These are phyloP conservation scores for Papilio xuthus DNA, from an alignment of 1,140 invertebrate species.

Conservation along the genomic window DNA sequence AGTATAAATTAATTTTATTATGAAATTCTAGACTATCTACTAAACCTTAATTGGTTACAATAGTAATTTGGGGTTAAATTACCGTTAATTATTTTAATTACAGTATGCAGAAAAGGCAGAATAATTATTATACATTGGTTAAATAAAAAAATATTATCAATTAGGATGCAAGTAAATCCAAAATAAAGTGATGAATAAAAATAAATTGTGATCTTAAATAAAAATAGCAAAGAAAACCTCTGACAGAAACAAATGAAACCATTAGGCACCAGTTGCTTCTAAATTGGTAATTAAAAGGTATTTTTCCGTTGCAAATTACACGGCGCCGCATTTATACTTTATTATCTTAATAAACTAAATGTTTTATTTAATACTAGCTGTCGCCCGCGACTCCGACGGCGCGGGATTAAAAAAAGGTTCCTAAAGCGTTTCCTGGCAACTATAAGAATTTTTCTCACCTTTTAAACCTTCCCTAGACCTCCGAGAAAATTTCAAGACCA, in stretches of 20 bases:
- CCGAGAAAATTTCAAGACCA: too few relatives aligned
- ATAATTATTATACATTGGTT: background rate
- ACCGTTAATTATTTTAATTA: background rate
- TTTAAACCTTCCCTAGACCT: too few relatives aligned
- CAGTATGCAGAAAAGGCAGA: background rate
- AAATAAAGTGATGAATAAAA: background rate
- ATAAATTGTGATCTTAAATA: background rate
- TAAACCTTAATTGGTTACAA: too few relatives aligned
- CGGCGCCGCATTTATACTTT: constrained; percentile 12
- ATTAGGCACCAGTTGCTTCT: constrained; percentile 27
- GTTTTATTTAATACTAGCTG: background rate
- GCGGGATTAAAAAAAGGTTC: too few relatives aligned
- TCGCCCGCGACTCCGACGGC: too few relatives aligned
- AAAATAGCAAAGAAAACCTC: constrained; percentile 21
- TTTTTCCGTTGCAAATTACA: constrained; percentile 15
- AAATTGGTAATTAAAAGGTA: constrained; percentile 16
- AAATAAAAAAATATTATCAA: background rate
- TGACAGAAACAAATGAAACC: constrained; percentile 24
- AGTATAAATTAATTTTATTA: too few relatives aligned
- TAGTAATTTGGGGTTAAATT: too few relatives aligned
- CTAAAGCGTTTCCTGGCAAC: too few relatives aligned
- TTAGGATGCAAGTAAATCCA: background rate
- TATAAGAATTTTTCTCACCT: too few relatives aligned
- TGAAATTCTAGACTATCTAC: too few relatives aligned
- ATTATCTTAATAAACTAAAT: background rate